Conservation (phyloP, 2,888 invertebrate genomes). For the Pterostichus niger region DNA sequence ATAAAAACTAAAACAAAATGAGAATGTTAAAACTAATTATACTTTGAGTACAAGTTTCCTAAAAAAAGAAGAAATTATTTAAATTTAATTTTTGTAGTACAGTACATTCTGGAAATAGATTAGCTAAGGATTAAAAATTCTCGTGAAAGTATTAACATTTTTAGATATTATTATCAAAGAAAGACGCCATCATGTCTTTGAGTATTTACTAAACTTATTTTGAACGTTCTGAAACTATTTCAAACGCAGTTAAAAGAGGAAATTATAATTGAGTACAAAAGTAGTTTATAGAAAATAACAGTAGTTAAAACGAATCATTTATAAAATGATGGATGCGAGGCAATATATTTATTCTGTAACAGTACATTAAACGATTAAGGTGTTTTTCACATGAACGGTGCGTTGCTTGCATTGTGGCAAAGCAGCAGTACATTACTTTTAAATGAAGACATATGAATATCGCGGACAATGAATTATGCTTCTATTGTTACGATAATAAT, state of each 20-base stretch:
- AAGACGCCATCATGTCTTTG: slow-evolving; percentile 34
- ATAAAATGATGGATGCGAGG: slow-evolving; percentile 31
- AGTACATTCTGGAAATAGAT: slow-evolving; percentile 68
- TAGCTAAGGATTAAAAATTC: slow-evolving; percentile 69
- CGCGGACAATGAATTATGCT: slow-evolving; percentile 48
- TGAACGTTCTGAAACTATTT: slow-evolving; percentile 54
- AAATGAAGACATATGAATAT: slow-evolving; percentile 57
- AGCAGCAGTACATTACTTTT: slow-evolving; percentile 49
- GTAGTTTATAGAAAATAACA: slow-evolving; percentile 25
- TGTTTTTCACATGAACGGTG: slow-evolving; percentile 53
- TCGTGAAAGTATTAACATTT: slow-evolving; percentile 63
- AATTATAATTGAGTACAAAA: slow-evolving; percentile 36
- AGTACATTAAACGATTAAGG: slow-evolving; percentile 47
- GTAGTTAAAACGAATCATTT: slow-evolving; percentile 45
- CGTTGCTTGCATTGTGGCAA: slow-evolving; percentile 52
- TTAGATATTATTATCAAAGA: slow-evolving; percentile 55
- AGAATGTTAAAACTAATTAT: slow-evolving; percentile 68
- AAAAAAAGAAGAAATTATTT: slow-evolving; percentile 66
- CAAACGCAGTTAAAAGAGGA: slow-evolving; percentile 22
- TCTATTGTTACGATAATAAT: slow-evolving; percentile 28
- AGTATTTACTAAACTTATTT: slow-evolving; percentile 10
- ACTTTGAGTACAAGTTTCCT: slow-evolving; percentile 68
- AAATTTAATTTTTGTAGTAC: slow-evolving; percentile 69
- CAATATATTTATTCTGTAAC: slow-evolving; percentile 45
- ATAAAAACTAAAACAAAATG: slow-evolving; percentile 32